Evolutionary conservation across 1,140 invertebrate genomes (phyloP), one percentile per base, ranked within the genome.

Genomic region (Danaus melanippus): DNA sequence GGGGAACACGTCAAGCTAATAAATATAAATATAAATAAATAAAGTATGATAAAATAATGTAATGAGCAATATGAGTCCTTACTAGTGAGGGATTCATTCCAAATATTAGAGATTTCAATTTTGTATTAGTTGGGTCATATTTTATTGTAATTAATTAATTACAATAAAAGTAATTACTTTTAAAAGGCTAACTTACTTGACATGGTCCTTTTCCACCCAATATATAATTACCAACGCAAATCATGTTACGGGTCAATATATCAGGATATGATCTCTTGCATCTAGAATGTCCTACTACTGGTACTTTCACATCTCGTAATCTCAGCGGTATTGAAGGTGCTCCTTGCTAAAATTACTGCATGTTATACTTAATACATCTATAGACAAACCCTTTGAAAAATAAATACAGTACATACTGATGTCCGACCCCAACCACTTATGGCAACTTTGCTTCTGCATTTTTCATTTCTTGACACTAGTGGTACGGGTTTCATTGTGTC

Each of bases 211-310:
- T 61, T 2, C 82, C 80, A 0, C 80, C 82, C 0, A 87, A 51
- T 39, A 79, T 69, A 56, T 80, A 81, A 45, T 84, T 86, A 1
- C 85, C 86, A 5, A 62, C 84, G 42, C 87, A 88, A 52, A 78
- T 77, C 84, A 84, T 82, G 45, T 87, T 81, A 4, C 64, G 51
- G 6, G 84, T 87, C 1, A 86, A 54, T 0, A 73, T 58, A 0
- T 64, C 55, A 0, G 53, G 45, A 42, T 81, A 81, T 0, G 54
- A 59, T 0, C 69, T 11, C 1, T 46, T 45, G 43, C 84, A 86
- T 10, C 47, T 42, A 0, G 10, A 42, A 44, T 56, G 66, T 10
- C 50, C 57, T 0, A 84, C 71, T 10, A 86, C 76, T 0, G 76
- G 71, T 1, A 84, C 64, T 41, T 69, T 47, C 2, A 84, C 81